A percentile compares a stretch with the other conserved stretches of the same genome.
Evolutionary conservation across 2,888 invertebrate genomes (phyloP).

Genomic region (Lapara coniferarum): DNA sequence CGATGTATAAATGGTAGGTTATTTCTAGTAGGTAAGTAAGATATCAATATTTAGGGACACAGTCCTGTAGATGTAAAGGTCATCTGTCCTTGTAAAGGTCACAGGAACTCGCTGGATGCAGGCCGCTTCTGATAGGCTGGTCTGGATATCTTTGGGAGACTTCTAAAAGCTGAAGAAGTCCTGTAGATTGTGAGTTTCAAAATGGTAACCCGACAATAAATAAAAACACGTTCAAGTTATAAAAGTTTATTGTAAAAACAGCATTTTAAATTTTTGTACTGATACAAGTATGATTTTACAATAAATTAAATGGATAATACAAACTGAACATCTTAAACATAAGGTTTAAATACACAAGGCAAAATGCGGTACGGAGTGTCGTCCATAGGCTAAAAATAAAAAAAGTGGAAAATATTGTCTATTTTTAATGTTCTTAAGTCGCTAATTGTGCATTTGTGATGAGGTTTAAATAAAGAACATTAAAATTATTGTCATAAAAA

Average conservation of each 20-base stretch:
- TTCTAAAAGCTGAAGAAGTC: no score
- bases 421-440: not conserved
- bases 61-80: not conserved
- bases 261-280: slow-evolving; percentile 27
- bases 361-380: slow-evolving; percentile 17
- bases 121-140: no score
- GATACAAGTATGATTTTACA: slow-evolving; percentile 22
- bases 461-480: not conserved
- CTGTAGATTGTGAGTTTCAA: not conserved
- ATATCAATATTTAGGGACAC: no score
- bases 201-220: not conserved
- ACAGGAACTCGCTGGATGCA: no score
- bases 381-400: not conserved
- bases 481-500: not conserved
- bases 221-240: slow-evolving; percentile 9
- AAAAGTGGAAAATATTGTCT: not conserved
- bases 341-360: slow-evolving; percentile 1
- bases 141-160: no score
- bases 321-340: not conserved
- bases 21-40: no score
- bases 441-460: slow-evolving; percentile 4
- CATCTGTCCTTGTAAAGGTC: no score
- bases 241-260: slow-evolving; percentile 30
- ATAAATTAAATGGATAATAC: slow-evolving; percentile 21
- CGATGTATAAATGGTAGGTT: no score